Evolutionary conservation across 2,888 invertebrate species (phyloP), one percentile per base, ranked within the genome.

Genomic region (Cepaea hortensis): DNA sequence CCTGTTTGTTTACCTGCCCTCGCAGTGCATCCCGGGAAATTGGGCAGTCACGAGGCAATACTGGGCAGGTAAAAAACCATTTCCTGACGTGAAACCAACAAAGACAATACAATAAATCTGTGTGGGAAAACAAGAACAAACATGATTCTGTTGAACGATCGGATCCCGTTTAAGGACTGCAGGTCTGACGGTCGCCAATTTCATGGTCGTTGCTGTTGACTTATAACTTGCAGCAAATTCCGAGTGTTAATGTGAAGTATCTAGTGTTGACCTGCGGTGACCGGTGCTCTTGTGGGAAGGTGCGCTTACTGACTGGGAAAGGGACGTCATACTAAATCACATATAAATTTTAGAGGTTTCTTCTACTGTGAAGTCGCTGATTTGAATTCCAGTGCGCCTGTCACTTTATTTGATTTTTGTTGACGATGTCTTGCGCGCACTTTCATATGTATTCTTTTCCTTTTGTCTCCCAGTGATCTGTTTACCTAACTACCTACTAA

Each of bases 1-100:
- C 85, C 70, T 79, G 77, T 79, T 85, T 85, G 55, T 85, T 77
- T 77, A 70, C 35, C 48, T 70, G 62, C 75, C 73, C 85, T 18
- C 15, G n/a, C 81, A 68, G 13, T 48, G 65, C 70, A 85, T 20
- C 65, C 3, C 77, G 46, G 76, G 65, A 76, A 76, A 75, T 65
- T 35, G 75, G 77, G 23, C 23, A 46, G 77, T n/a, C 23, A 9
- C 4, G 48, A 55, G 20, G 50, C 48, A 61, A 23, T n/a, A 15
- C 65, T 18, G 65, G 81, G 7, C 35, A 3, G 11, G 81, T 68
- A 68, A 35, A 70, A 81, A 81, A 81, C 68, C 70, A 81, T 81
- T 81, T 81, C 81, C 81, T 81, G 68, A 70, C 18, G 46, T 70
- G n/a, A 20, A 81, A 81, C 70, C 81, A 46, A 70, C 48, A 68